These are phyloP conservation scores for Pampus argenteus DNA, from an alignment of 2,797 vertebrate genomes.

Conservation along the genomic window DNA sequence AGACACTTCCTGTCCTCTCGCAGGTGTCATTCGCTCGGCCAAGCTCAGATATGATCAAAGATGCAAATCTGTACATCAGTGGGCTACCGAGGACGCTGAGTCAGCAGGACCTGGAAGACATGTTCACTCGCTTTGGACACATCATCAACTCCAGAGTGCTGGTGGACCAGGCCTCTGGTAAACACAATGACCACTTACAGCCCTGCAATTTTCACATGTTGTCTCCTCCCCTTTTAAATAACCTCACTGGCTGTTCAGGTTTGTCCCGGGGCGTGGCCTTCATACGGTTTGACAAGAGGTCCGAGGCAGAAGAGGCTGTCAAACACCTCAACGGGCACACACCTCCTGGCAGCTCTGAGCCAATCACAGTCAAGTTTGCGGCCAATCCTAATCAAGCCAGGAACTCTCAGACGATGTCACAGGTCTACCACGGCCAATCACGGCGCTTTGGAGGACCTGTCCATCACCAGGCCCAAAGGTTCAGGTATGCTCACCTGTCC, in stretches of 20 bases:
- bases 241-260: constrained; percentile 77
- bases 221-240: background rate
- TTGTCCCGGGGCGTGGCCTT: constrained; percentile 97
- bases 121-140: constrained; percentile 94
- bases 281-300: constrained; percentile 95
- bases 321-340: constrained; percentile 96
- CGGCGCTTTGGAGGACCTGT: constrained; percentile 94
- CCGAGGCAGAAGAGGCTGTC: constrained; percentile 97
- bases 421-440: constrained; percentile 93
- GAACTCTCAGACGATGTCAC: constrained; percentile 93
- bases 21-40: constrained; percentile 90
- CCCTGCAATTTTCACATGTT: too few relatives aligned
- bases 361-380: constrained; percentile 98
- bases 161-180: constrained; percentile 97
- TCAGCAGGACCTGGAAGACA: constrained; percentile 96
- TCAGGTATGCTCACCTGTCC: constrained; percentile 86
- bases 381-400: constrained; percentile 97
- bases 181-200: background rate
- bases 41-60: constrained; percentile 97
- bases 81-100: constrained; percentile 94
- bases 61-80: constrained; percentile 97
- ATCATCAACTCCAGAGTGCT: constrained; percentile 98
- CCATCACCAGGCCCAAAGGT: constrained; percentile 97
- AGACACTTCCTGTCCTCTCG: constrained; percentile 16
- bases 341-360: constrained; percentile 92